Evolutionary conservation across 2,888 invertebrate species (phyloP).

Genomic region (Deilephila porcellus): DNA sequence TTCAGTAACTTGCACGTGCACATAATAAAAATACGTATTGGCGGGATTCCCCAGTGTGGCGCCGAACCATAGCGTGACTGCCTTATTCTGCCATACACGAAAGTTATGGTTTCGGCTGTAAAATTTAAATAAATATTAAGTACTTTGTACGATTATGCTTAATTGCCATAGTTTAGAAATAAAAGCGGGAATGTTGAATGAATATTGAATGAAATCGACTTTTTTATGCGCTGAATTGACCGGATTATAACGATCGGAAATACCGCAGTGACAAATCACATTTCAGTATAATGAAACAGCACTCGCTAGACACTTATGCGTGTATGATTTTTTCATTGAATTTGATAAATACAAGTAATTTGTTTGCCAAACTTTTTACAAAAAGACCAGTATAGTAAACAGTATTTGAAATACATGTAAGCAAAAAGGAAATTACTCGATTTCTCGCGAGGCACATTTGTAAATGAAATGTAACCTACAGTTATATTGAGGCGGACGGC

Average conservation of each 20-base stretch:
- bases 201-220: constrained; percentile 22
- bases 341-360: not conserved
- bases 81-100: constrained; percentile 62
- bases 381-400: not conserved
- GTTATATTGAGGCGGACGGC: not conserved
- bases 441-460: constrained; percentile 7
- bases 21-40: constrained; percentile 53
- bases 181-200: constrained; percentile 39
- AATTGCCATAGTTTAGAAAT: constrained; percentile 53
- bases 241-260: constrained; percentile 8
- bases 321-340: not conserved
- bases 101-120: constrained; percentile 64
- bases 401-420: not conserved
- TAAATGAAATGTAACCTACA: constrained; percentile 10
- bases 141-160: constrained; percentile 54
- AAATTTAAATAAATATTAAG: constrained; percentile 63
- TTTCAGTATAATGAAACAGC: constrained; percentile 1
- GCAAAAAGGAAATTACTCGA: not conserved
- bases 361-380: not conserved
- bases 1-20: constrained; percentile 62
- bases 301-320: not conserved
- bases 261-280: constrained; percentile 10
- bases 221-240: constrained; percentile 17
- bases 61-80: constrained; percentile 66
- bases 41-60: constrained; percentile 59